Evolutionary conservation across 2,113 vertebrate species (phyloP).

Genomic region (Peromyscus californicus): DNA sequence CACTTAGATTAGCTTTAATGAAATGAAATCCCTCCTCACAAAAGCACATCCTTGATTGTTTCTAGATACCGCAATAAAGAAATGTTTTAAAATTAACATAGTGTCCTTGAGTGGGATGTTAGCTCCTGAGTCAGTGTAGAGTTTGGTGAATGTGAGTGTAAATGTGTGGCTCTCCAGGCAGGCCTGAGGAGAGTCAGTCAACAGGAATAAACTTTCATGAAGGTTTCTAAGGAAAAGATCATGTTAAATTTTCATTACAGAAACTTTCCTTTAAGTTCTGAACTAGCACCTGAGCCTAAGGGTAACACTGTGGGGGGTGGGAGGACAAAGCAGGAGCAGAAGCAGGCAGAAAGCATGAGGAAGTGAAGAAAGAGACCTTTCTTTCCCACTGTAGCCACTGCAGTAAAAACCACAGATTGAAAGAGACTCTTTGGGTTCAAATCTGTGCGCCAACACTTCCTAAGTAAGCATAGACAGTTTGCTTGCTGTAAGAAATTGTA

Average conservation of each 20-base stretch:
- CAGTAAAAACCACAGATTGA: background rate
- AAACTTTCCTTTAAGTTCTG: background rate
- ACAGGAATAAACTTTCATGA: background rate
- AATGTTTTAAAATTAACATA: background rate
- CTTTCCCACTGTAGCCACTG: background rate
- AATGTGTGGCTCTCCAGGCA: too few species aligned
- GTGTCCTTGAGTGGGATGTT: background rate
- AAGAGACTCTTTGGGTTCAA: background rate
- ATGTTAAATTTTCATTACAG: background rate
- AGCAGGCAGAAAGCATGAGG: background rate
- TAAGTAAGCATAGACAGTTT: background rate
- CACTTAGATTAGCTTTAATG: background rate
- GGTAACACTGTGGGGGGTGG: background rate
- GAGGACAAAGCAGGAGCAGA: background rate
- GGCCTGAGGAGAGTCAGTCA: background rate
- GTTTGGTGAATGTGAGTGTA: background rate
- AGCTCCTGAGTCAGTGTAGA: background rate
- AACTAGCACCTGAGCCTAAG: background rate
- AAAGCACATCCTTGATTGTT: background rate
- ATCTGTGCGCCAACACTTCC: background rate
- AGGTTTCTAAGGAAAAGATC: background rate
- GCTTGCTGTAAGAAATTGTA: background rate
- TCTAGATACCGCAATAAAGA: background rate
- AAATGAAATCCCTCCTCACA: background rate
- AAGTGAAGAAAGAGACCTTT: background rate